A percentile compares a stretch with the other conserved stretches of the same genome.
Conservation (phyloP, 2,797 vertebrate genomes). For the Eutrigla gurnardus region DNA sequence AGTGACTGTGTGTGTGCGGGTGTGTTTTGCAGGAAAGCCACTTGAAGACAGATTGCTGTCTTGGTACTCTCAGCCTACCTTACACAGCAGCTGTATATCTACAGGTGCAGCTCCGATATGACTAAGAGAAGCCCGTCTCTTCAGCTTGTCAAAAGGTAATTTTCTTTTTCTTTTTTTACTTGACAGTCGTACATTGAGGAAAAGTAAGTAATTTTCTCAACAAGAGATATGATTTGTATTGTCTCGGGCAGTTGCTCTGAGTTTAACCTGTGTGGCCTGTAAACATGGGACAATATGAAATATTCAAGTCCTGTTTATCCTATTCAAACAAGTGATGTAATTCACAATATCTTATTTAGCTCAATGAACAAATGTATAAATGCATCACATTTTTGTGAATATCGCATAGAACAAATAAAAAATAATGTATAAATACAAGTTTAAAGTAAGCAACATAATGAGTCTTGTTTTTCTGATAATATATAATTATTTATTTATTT, state of each 20-base stretch:
- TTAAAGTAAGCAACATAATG: too few species aligned
- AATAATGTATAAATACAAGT: too few species aligned
- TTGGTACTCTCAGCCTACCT: conserved; percentile 2
- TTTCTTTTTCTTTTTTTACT: not conserved
- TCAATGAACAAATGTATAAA: too few species aligned
- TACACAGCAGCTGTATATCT: conserved; percentile 47
- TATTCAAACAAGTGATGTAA: too few species aligned
- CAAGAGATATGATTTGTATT: not conserved
- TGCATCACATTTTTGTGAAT: too few species aligned
- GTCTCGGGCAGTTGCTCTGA: not conserved
- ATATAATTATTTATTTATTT: too few species aligned
- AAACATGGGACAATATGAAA: too few species aligned
- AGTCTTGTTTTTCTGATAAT: too few species aligned
- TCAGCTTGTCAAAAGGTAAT: conserved; percentile 77
- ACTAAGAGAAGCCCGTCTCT: conserved; percentile 69
- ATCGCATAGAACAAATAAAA: too few species aligned
- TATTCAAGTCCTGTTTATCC: too few species aligned
- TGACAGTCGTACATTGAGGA: not conserved
- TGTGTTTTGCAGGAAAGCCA: conserved; percentile 33
- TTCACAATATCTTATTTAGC: too few species aligned
- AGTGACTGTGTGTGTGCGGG: not conserved
- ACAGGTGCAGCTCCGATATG: conserved; percentile 70
- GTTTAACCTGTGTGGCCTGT: not conserved
- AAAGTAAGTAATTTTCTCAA: not conserved
- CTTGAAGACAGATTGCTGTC: not conserved